phyloP scores from a whole-genome alignment of 2,888 invertebrate genomes.

The Stenoptilia bipunctidactyla region DNA sequence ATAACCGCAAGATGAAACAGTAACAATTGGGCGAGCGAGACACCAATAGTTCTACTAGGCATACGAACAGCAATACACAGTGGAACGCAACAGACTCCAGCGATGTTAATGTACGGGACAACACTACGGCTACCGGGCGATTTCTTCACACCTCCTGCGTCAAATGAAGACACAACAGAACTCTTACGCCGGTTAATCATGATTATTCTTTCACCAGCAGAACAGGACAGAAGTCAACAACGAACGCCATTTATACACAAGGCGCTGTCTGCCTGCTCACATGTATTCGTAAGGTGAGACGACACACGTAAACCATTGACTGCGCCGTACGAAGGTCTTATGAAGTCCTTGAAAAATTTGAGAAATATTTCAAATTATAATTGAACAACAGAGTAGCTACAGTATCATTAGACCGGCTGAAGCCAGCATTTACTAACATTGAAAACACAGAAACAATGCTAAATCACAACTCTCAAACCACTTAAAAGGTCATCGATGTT shows the following conservation, averaged over 20 bases:
- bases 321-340: neutral
- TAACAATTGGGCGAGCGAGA: neutral
- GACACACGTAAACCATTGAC: neutral
- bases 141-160: constrained; percentile 3
- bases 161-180: neutral
- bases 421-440: neutral
- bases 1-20: neutral
- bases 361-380: neutral
- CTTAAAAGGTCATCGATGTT: no score
- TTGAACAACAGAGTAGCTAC: neutral
- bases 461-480: no score
- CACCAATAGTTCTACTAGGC: neutral
- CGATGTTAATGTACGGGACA: neutral
- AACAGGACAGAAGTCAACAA: neutral
- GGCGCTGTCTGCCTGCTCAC: neutral
- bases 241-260: neutral
- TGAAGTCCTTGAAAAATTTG: neutral
- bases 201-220: neutral
- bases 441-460: neutral
- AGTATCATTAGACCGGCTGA: constrained; percentile 1
- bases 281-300: neutral
- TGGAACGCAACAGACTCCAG: neutral
- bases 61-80: neutral
- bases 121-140: neutral
- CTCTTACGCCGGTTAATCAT: neutral